Conservation (phyloP, 2,888 invertebrate genomes). For the Lepidonotus clava region DNA sequence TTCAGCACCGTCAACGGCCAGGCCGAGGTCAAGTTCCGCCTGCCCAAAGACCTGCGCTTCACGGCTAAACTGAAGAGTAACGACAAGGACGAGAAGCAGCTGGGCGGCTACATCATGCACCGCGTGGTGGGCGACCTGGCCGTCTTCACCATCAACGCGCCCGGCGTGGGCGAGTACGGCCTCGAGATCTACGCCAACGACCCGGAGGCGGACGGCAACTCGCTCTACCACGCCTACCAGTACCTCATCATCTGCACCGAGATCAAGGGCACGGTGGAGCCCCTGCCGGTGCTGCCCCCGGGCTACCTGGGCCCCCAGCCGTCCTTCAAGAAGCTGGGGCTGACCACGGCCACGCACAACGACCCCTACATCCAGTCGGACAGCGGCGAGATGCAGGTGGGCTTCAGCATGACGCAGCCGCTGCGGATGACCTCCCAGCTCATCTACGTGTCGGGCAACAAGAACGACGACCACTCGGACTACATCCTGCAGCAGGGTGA, state of each 20-base stretch:
- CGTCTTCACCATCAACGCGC: slow-evolving; percentile 78
- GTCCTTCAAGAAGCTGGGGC: slow-evolving; percentile 77
- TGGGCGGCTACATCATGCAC: slow-evolving; percentile 78
- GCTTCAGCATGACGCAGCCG: slow-evolving; percentile 71
- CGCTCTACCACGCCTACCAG: slow-evolving; percentile 79
- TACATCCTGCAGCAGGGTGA: slow-evolving; percentile 78
- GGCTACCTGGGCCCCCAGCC: slow-evolving; percentile 80
- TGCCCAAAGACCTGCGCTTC: slow-evolving; percentile 78
- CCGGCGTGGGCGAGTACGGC: slow-evolving; percentile 78
- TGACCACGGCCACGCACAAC: slow-evolving; percentile 73
- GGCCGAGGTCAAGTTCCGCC: slow-evolving; percentile 77
- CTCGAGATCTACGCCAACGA: slow-evolving; percentile 80
- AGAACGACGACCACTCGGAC: slow-evolving; percentile 75
- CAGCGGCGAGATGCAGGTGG: slow-evolving; percentile 72
- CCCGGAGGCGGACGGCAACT: slow-evolving; percentile 78
- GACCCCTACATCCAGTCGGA: slow-evolving; percentile 79
- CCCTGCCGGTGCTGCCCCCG: slow-evolving; percentile 78
- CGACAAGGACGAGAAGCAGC: slow-evolving; percentile 73
- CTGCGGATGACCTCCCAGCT: slow-evolving; percentile 79
- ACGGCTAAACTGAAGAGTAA: slow-evolving; percentile 79
- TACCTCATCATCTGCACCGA: slow-evolving; percentile 78
- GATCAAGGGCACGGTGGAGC: slow-evolving; percentile 73
- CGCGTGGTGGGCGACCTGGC: slow-evolving; percentile 78
- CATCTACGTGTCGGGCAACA: slow-evolving; percentile 68
- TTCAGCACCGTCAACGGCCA: slow-evolving; percentile 77